These are phyloP conservation scores for Merops nubicus DNA, from an alignment of 2,113 vertebrate species.

Conservation along the genomic window DNA sequence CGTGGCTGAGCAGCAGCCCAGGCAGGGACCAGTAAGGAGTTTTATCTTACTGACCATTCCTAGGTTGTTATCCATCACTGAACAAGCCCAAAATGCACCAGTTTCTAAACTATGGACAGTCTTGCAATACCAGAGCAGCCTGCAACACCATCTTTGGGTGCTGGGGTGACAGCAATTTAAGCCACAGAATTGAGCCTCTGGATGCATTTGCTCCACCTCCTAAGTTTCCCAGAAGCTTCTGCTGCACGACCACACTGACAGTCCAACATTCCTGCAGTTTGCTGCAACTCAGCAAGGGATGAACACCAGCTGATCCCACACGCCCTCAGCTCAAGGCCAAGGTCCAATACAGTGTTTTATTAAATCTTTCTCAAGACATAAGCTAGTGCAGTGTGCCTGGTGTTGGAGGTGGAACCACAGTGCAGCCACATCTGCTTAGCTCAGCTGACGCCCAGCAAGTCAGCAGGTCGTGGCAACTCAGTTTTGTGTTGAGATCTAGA, in stretches of 20 bases:
- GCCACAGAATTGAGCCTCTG: background rate
- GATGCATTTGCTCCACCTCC: background rate
- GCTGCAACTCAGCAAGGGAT: background rate
- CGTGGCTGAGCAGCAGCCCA: background rate
- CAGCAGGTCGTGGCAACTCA: background rate
- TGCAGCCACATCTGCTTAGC: background rate
- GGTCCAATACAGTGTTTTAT: background rate
- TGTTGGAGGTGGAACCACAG: too few relatives aligned
- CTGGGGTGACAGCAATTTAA: background rate
- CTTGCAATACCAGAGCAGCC: background rate
- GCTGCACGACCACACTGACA: background rate
- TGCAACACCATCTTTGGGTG: background rate
- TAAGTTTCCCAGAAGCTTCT: background rate
- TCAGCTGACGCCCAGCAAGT: background rate
- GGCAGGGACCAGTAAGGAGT: background rate
- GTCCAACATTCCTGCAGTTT: background rate
- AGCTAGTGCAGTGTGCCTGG: rapidly evolving
- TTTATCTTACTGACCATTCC: background rate
- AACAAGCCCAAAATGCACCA: background rate
- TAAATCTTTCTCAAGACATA: background rate
- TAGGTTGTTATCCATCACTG: background rate
- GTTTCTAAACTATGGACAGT: background rate
- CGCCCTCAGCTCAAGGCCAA: background rate
- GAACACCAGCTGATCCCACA: background rate
- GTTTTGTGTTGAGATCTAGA: background rate